Percentiles rank a stretch among this genome's conserved stretches.
phyloP scores from a whole-genome alignment of 2,113 vertebrate species.

The Forbesichthys agassizii region DNA sequence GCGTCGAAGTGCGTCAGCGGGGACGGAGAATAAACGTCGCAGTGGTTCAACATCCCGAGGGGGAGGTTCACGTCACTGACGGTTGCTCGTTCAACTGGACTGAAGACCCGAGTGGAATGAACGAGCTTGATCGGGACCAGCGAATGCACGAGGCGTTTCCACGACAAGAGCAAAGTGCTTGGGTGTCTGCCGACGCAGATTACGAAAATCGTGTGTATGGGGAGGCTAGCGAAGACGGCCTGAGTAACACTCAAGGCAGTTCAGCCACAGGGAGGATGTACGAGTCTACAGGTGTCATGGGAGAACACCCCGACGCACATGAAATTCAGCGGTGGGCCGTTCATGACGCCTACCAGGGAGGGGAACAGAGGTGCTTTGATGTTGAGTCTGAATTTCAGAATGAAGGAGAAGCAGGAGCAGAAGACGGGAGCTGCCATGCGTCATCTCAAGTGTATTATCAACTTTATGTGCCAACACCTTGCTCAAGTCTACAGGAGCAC shows the following conservation, averaged over 20 bases:
- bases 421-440: background rate
- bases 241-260: background rate
- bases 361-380: background rate
- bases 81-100: background rate
- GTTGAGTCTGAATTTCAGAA: slow-evolving; percentile 7
- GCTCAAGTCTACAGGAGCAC: background rate
- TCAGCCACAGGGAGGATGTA: background rate
- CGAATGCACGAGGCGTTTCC: background rate
- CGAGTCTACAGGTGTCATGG: background rate
- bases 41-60: background rate
- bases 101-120: background rate
- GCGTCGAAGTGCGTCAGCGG: background rate
- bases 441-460: slow-evolving; percentile 9
- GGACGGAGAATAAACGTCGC: background rate
- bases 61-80: background rate
- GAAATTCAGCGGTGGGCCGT: slow-evolving; percentile 1
- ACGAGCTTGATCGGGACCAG: background rate
- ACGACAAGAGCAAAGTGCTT: background rate
- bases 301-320: background rate
- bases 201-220: background rate
- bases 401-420: background rate
- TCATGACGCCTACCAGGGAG: background rate
- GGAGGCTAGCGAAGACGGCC: background rate
- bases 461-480: background rate
- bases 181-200: background rate